Evolutionary conservation across 2,888 invertebrate genomes (phyloP).

Genomic region (Entomobrya proxima): DNA sequence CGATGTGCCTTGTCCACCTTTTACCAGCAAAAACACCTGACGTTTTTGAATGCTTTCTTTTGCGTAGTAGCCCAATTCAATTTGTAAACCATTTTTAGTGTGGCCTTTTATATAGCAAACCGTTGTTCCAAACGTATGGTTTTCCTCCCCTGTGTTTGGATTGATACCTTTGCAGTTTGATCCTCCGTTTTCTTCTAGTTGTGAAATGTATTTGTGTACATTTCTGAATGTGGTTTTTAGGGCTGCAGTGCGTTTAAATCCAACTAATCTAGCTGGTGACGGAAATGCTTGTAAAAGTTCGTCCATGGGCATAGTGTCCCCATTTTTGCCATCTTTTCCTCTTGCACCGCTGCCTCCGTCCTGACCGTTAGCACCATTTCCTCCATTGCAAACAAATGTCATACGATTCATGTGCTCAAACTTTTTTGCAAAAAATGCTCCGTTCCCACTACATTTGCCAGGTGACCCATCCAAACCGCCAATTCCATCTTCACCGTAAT

Average conservation of each 20-base stretch:
- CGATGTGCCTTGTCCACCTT: background rate
- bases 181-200: too few species aligned
- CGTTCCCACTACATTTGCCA: conserved; percentile 44
- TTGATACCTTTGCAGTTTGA: too few species aligned
- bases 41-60: background rate
- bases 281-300: background rate
- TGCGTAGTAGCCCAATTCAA: background rate
- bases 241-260: background rate
- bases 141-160: too few species aligned
- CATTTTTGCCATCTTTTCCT: conserved; percentile 70
- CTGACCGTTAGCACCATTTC: too few species aligned
- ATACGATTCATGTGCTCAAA: conserved; percentile 75
- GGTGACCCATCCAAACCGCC: too few species aligned
- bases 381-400: conserved; percentile 75
- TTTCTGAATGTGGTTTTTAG: background rate
- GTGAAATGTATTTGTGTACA: background rate
- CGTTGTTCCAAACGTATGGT: too few species aligned
- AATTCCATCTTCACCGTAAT: background rate
- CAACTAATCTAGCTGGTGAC: background rate
- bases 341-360: conserved; percentile 75
- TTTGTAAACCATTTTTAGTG: background rate
- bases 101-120: too few species aligned
- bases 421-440: conserved; percentile 75
- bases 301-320: background rate
- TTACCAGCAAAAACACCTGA: background rate